Evolutionary conservation across 2,797 vertebrate species (phyloP), one percentile per base, ranked within the genome.

Genomic region (Morus bassanus): DNA sequence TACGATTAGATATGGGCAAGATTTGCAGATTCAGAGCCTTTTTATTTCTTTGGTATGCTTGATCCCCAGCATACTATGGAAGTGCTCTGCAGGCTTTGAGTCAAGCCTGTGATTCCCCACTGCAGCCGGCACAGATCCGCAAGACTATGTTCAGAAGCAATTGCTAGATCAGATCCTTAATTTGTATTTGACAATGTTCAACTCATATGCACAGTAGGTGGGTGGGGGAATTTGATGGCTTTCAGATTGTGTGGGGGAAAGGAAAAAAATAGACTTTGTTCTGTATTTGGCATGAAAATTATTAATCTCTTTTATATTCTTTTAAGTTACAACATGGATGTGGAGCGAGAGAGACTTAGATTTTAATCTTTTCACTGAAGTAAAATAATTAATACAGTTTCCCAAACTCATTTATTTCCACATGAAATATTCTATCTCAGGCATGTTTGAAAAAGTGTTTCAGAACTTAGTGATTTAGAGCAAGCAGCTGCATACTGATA

Each of bases 331-430:
- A 89, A 50, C 22, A 19, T 30, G 61, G 93, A 84, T 72, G 22
- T 72, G 31, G 68, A 87, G 30, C 0, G 0, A 85, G 48, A 89
- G 59, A 88, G 68, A 46, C 48, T 78, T 51, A 85, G 78, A 92
- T 96, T 93, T 91, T 92, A 56, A 96, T 94, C 93, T 88, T 93
- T 93, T 91, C 53, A 76, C 59, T 25, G 60, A 94, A 89, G 60
- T 60, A 74, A 95, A 96, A 93, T 94, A 96, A 96, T 97, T 94
- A 91, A 96, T 95, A 91, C 39, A 13, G 33, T 65, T 92, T 83
- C 79, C 83, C 45, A 84, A 76, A 65, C 41, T 75, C 88, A 85
- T 88, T 94, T 83, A 84, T 97, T 95, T 93, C 48, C 33, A 75
- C 67, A 68, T 90, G 89, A 92, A 94, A 94, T 92, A 92, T 81